Percentiles rank a stretch among this genome's conserved stretches.
These are phyloP conservation scores for Rhogogaster chlorosoma DNA, from an alignment of 2,888 invertebrate species.

Conservation along the genomic window DNA sequence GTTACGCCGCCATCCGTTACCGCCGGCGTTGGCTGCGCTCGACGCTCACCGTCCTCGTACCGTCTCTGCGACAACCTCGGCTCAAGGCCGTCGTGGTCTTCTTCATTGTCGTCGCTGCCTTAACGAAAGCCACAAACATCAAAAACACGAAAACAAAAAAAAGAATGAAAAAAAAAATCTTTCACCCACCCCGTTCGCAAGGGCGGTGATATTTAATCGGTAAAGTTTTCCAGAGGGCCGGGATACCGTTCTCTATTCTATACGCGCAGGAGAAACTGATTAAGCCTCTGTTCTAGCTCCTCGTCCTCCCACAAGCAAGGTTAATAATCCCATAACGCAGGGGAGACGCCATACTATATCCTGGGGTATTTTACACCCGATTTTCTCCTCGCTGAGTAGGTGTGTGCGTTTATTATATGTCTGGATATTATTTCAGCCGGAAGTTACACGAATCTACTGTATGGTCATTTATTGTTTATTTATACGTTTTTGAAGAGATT, in stretches of 20 bases:
- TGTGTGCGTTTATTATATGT: not conserved
- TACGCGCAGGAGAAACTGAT: not conserved
- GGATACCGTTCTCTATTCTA: not conserved
- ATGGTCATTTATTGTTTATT: not conserved
- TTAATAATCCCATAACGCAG: not conserved
- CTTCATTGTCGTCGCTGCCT: not conserved
- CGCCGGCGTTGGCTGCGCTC: slow-evolving; percentile 41
- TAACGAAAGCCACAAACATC: not conserved
- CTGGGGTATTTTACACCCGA: not conserved
- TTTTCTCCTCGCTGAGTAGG: not conserved
- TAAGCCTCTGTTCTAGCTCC: not conserved
- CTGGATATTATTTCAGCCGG: not conserved
- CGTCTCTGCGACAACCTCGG: slow-evolving; percentile 17
- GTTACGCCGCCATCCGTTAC: slow-evolving; percentile 67
- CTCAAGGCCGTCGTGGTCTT: slow-evolving; percentile 1
- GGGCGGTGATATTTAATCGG: not conserved
- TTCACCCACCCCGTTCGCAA: no score
- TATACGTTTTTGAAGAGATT: not conserved
- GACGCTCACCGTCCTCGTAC: slow-evolving; percentile 24
- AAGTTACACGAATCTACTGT: not conserved
- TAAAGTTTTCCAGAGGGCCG: not conserved
- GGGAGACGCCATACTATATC: not conserved
- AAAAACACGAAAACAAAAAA: not conserved
- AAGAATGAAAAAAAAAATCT: not conserved
- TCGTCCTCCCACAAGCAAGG: not conserved